Evolutionary conservation across 2,888 invertebrate species (phyloP), one percentile per base, ranked within the genome.

Genomic region (Amblyjoppa proteus): DNA sequence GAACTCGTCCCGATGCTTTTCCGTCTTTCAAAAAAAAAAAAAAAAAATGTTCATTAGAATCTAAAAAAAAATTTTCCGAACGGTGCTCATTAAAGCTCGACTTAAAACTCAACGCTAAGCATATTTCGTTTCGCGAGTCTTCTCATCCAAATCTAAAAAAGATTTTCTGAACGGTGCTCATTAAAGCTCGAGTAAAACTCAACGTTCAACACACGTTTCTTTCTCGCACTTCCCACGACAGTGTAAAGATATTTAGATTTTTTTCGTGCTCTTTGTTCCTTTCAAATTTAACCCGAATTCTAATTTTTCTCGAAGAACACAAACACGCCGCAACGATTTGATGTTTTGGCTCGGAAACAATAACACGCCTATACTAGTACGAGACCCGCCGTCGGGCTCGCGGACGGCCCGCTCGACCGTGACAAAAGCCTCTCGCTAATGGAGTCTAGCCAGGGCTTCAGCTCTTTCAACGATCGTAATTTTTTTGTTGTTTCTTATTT

Each of bases 391-490:
- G 28, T 25, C 61, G n/a, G 61, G 16, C 61, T 61, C 61, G 61
- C 16, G 25, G 13, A 16, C 20, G 61, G 61, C 61, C 5, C 13
- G 20, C 75, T 66, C 34, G 51, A 49, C 34, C 34, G 49, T 51
- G 75, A 61, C 34, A 13, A 51, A 66, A 45, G 41, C 66, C 11
- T 6, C 45, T 71, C 49, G 38, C 70, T 13, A 69, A 34, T 51
- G n/a, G n/a, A 28, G 41, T 13, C 16, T 68, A 20, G 53, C 58
- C 82, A 70, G 77, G 85, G 79, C 85, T 87, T 41, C 87, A 87
- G 82, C 71, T 85, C 70, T 87, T 88, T 84, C 86, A 75, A 84
- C 84, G 73, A 74, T 82, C 68, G 31, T 58, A 64, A 83, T 71
- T 25, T 34, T 13, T 73, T 34, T 13, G 73, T 56, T 53, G 5